phyloP scores from a whole-genome alignment of 2,113 vertebrate species.

The Peucedramus taeniatus region DNA sequence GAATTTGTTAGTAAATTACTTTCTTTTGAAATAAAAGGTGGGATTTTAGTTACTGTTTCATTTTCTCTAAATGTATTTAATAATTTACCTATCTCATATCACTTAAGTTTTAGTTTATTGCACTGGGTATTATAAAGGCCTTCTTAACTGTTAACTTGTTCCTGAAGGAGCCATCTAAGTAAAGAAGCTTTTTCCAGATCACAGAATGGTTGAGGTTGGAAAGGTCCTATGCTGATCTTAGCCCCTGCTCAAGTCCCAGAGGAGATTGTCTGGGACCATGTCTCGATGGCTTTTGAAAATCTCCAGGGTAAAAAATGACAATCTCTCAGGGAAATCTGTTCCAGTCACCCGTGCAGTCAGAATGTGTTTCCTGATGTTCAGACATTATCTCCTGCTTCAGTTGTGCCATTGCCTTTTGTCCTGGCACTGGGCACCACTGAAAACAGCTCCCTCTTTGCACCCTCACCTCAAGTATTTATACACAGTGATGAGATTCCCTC shows the following conservation, averaged over 20 bases:
- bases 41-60: neutral
- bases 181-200: neutral
- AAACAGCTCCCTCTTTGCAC: neutral
- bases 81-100: neutral
- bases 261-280: neutral
- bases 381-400: neutral
- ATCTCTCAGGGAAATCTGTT: neutral
- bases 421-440: neutral
- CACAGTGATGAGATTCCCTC: accelerated
- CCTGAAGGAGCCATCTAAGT: neutral
- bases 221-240: neutral
- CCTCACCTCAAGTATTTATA: neutral
- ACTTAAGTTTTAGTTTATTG: neutral
- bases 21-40: neutral
- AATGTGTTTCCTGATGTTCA: neutral
- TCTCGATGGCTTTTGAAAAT: neutral
- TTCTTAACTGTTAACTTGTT: neutral
- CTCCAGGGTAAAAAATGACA: neutral
- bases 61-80: neutral
- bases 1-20: neutral
- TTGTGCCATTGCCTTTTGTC: neutral
- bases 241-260: neutral
- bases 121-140: neutral
- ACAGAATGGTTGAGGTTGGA: neutral
- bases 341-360: neutral